Base-by-base conservation (phyloP, 2,888 invertebrate genomes). In the Drosophila atroscutellata region DNA sequence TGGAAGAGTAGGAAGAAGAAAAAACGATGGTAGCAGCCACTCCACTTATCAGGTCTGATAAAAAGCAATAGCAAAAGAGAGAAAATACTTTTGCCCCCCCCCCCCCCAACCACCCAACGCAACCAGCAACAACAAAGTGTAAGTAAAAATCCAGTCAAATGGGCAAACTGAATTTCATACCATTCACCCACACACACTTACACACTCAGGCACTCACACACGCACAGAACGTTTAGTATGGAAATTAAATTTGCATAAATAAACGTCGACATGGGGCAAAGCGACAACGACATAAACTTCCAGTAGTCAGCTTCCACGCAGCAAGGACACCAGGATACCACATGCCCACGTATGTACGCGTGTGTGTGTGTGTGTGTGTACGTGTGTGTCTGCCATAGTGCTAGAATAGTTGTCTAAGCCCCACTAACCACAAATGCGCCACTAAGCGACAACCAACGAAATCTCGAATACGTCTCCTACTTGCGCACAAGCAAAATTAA, bases 161-260 rank as follows among this genome's bases (percentile, higher is more conserved):
- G 85, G 85, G 71, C 86, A 72, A 85, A 86, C 87, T 86, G 85
- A 86, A 85, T 89, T 84, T 73, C 47, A 60, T 70, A 78, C 54
- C 8, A 74, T 59, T 55, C 45, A 61, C 57, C 60, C 49, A 42
- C 71, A 62, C 56, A 58, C 20, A 50, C 36, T 57, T n/a, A 47
- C 52, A 28, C 49, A 26, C 56, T 57, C 47, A 55, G 36, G 37
- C 54, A 36, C 61, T 58, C 69, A 68, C 55, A 75, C 64, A 76
- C 72, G 58, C 68, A 68, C 18, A 73, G 57, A 86, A 67, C 87
- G 87, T 86, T 87, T 87, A 88, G 88, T 83, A 86, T 82, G 88
- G 86, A 87, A 87, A 87, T 87, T 86, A 88, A 89, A 87, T 89
- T 89, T 89, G 89, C 89, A 89, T 89, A 89, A 89, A 89, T 89